Percentiles rank a stretch among this genome's conserved stretches.
Evolutionary conservation across 2,797 vertebrate genomes (phyloP).

Genomic region (Pseudomugil gertrudae): DNA sequence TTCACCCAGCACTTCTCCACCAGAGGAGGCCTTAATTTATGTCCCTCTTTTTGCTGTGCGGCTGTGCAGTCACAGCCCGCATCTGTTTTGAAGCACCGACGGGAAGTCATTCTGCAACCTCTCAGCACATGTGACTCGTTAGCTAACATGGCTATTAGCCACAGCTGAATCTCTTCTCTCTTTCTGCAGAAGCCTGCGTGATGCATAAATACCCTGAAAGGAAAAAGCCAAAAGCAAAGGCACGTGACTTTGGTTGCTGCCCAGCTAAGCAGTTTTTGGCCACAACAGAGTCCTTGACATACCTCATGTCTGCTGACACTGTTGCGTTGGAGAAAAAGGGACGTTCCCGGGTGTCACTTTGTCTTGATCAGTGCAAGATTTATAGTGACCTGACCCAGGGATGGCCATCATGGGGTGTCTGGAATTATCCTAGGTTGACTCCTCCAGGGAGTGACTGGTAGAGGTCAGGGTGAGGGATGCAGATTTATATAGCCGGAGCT

Average conservation of each 20-base stretch:
- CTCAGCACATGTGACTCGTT: constrained; percentile 64
- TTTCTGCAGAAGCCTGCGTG: constrained; percentile 26
- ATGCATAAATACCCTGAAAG: constrained; percentile 52
- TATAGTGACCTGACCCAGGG: constrained; percentile 67
- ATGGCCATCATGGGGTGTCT: constrained; percentile 52
- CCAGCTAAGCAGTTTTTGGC: constrained; percentile 52
- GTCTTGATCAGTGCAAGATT: constrained; percentile 70
- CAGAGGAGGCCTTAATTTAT: constrained; percentile 52
- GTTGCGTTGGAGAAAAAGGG: constrained; percentile 25
- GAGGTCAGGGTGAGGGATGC: constrained; percentile 69
- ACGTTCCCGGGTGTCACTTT: constrained; percentile 47
- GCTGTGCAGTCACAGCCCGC: constrained; percentile 49
- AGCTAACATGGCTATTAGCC: constrained; percentile 66
- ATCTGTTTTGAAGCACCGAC: constrained; percentile 57
- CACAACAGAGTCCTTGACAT: constrained; percentile 53
- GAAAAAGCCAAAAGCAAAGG: constrained; percentile 33
- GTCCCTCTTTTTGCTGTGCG: constrained; percentile 36
- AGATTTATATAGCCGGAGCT: constrained; percentile 62
- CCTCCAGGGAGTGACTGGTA: constrained; percentile 34
- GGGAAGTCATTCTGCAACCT: constrained; percentile 58
- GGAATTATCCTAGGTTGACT: constrained; percentile 63
- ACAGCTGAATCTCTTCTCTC: constrained; percentile 50
- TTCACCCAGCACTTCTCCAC: constrained; percentile 48
- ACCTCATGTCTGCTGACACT: constrained; percentile 28
- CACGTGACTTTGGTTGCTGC: constrained; percentile 39